These are phyloP conservation scores for Megaustenia siamemsis DNA, from an alignment of 2,888 invertebrate species.

Conservation along the genomic window DNA sequence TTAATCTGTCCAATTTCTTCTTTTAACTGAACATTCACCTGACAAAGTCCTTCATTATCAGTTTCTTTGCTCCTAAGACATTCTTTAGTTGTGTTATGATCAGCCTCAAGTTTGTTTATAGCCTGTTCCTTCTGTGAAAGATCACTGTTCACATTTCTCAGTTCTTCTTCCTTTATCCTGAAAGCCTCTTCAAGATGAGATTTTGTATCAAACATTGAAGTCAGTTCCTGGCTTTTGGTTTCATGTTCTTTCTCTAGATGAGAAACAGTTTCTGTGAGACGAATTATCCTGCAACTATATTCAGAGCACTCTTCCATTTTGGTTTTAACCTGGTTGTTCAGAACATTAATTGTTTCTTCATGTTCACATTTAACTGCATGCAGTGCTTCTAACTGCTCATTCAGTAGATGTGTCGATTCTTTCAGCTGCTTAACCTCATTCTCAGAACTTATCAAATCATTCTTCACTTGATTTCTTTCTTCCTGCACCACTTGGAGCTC, in stretches of 20 bases:
- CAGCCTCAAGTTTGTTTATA: background rate
- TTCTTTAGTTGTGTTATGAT: background rate
- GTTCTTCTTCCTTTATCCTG: conserved; percentile 19
- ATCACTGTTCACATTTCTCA: conserved; percentile 10
- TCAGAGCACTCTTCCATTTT: background rate
- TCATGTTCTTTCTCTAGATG: background rate
- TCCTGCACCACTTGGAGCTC: background rate
- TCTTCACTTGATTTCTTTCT: conserved; percentile 1
- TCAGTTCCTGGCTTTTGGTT: background rate
- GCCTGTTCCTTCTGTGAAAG: background rate
- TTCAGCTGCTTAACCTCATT: background rate
- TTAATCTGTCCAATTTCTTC: background rate
- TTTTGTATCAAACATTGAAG: conserved; percentile 19
- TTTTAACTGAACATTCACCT: background rate
- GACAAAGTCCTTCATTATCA: background rate
- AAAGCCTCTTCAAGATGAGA: conserved; percentile 3
- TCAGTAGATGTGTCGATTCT: background rate
- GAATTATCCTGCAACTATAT: background rate
- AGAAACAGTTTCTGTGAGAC: background rate
- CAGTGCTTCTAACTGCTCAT: background rate
- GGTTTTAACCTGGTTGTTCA: background rate
- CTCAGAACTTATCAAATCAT: background rate
- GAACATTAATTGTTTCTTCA: background rate
- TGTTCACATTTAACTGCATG: background rate
- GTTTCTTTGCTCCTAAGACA: background rate